phyloP scores from a whole-genome alignment of 2,797 vertebrate species.

The Sebastes baramenuke region DNA sequence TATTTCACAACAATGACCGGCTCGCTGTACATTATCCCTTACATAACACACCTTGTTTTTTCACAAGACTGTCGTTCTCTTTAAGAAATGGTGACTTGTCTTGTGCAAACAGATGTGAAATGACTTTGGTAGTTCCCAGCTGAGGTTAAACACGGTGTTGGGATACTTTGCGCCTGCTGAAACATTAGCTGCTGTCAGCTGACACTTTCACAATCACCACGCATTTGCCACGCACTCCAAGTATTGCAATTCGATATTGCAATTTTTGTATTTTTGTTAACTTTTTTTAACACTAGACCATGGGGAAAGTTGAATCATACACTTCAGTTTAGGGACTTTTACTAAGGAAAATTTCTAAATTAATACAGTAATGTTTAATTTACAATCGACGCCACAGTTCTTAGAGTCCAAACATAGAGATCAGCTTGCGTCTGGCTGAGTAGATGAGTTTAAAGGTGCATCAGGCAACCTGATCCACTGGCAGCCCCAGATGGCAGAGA shows the following conservation, averaged over 20 bases:
- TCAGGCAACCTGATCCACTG: not conserved
- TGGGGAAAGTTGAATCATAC: no score
- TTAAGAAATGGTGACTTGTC: not conserved
- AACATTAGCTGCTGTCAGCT: constrained; percentile 18
- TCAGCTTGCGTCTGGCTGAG: not conserved
- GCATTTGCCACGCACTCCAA: not conserved
- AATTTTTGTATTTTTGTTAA: no score
- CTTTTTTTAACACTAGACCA: no score
- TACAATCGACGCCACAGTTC: no score
- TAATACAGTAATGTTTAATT: no score
- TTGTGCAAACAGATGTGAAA: not conserved
- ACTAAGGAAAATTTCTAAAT: no score
- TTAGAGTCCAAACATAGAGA: no score
- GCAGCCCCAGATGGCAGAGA: not conserved
- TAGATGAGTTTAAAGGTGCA: not conserved
- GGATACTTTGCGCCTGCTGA: not conserved
- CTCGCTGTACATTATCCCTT: no score
- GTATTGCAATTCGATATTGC: no score
- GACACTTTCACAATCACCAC: constrained; percentile 5
- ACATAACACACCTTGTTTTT: not conserved
- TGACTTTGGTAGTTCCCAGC: not conserved
- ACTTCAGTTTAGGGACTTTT: fast-evolving
- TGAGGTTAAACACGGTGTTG: constrained; percentile 13
- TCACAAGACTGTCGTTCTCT: not conserved
- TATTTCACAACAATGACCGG: no score